These are phyloP conservation scores for Apolygus lucorum DNA, from an alignment of 1,140 invertebrate species.

Conservation along the genomic window DNA sequence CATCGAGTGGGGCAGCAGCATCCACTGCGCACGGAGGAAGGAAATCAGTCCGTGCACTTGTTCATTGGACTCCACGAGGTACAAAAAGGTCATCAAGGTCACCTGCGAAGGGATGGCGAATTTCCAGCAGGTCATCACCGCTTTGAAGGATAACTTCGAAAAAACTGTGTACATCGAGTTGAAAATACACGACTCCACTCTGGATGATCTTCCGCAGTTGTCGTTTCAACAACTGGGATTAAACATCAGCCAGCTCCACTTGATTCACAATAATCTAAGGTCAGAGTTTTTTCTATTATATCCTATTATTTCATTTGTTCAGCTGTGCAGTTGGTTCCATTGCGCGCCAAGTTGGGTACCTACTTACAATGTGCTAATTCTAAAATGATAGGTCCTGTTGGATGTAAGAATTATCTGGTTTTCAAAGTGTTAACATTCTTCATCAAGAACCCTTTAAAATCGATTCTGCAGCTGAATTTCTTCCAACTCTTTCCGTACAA, in stretches of 20 bases:
- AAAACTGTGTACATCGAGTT: conserved; percentile 55
- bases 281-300: no score
- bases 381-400: no score
- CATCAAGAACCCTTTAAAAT: no score
- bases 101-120: conserved; percentile 61
- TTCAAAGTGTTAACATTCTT: no score
- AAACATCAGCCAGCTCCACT: conserved; percentile 56
- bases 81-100: conserved; percentile 53
- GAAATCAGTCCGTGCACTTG: conserved; percentile 73
- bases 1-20: conserved; percentile 45
- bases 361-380: no score
- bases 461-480: no score
- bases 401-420: no score
- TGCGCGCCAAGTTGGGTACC: no score
- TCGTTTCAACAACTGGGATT: conserved; percentile 64
- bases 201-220: conserved; percentile 58
- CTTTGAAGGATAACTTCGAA: conserved; percentile 58
- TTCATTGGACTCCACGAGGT: conserved; percentile 41
- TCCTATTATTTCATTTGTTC: no score
- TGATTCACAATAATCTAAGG: conserved; percentile 64
- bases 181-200: conserved; percentile 56
- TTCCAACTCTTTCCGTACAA: no score
- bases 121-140: conserved; percentile 56
- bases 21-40: conserved; percentile 62
- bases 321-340: no score